Evolutionary conservation across 1,140 invertebrate species (phyloP).

Genomic region (Caenorhabditis tropicalis): DNA sequence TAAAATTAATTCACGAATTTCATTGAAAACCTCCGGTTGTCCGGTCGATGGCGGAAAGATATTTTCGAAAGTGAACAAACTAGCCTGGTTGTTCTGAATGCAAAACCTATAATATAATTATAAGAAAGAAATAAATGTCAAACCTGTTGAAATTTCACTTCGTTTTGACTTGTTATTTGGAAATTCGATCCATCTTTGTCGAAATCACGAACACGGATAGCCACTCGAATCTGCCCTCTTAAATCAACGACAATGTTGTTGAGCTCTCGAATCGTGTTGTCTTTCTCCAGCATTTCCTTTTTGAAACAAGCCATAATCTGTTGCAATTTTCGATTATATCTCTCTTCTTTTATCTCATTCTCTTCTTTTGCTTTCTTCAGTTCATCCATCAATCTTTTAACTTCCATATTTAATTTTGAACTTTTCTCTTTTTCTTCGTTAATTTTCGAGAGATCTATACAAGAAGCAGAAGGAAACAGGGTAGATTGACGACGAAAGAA

Average conservation of each 20-base stretch:
- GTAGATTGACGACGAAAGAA: neutral
- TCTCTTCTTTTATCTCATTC: neutral
- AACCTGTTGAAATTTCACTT: constrained; percentile 34
- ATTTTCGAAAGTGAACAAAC: constrained; percentile 44
- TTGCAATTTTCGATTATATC: neutral
- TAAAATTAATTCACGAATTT: constrained; percentile 53
- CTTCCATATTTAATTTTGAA: neutral
- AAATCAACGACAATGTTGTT: constrained; percentile 56
- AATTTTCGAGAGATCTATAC: neutral
- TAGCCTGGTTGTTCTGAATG: neutral
- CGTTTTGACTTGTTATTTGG: neutral
- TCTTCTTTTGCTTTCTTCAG: neutral
- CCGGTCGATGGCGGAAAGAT: constrained; percentile 40
- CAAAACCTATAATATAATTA: neutral
- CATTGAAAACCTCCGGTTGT: constrained; percentile 47
- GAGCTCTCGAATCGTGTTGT: constrained; percentile 30
- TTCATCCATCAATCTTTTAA: neutral
- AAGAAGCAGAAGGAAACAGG: neutral
- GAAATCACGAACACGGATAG: constrained; percentile 38
- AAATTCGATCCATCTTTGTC: neutral
- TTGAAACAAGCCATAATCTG: neutral
- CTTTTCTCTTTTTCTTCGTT: too few relatives aligned
- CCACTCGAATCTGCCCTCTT: constrained; percentile 55
- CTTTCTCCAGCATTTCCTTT: neutral
- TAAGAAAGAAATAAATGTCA: neutral